Percentiles rank a stretch among this genome's conserved stretches.
Evolutionary conservation across 2,113 vertebrate species (phyloP).

Genomic region (Ascaphus truei): DNA sequence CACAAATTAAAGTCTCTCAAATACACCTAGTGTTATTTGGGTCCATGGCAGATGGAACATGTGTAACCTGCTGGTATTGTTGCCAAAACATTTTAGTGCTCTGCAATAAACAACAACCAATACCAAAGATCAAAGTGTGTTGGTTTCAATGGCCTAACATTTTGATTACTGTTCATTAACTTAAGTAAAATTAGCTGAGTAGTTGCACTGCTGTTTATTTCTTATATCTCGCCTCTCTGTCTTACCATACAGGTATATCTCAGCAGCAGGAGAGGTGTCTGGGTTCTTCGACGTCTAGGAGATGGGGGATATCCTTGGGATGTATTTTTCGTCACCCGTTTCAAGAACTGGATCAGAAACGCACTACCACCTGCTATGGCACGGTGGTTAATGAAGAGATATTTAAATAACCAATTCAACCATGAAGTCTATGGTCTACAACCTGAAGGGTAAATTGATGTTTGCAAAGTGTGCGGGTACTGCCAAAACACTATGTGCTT

Average conservation of each 20-base stretch:
- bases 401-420: constrained; percentile 58
- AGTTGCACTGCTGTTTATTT: background rate
- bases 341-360: constrained; percentile 29
- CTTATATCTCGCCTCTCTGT: background rate
- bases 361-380: constrained; percentile 18
- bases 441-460: constrained; percentile 65
- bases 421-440: constrained; percentile 65
- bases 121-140: too few species aligned
- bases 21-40: too few species aligned
- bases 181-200: background rate
- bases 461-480: too few species aligned
- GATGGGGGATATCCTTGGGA: constrained; percentile 62
- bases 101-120: too few species aligned
- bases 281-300: constrained; percentile 61
- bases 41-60: too few species aligned
- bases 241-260: constrained; percentile 62
- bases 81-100: too few species aligned
- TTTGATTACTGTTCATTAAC: too few species aligned
- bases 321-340: constrained; percentile 49
- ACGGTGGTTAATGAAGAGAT: constrained; percentile 56
- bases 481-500: too few species aligned
- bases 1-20: too few species aligned
- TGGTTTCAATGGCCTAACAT: background rate
- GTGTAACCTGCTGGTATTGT: too few species aligned
- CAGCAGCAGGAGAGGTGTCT: constrained; percentile 67